These are phyloP conservation scores for Pachycephala philippinensis DNA, from an alignment of 2,113 vertebrate species.

Conservation along the genomic window DNA sequence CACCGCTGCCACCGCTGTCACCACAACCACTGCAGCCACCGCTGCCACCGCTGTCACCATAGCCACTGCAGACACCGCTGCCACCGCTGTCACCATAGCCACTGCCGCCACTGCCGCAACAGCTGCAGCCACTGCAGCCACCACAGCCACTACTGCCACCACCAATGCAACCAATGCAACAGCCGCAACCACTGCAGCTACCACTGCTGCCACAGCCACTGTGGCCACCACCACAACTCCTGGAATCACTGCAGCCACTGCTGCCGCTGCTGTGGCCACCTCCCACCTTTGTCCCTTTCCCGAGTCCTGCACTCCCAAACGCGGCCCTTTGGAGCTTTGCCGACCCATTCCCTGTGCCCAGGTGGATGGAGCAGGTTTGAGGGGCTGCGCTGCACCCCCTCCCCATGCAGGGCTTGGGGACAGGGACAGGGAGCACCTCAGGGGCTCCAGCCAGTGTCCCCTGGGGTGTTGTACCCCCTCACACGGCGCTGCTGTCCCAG, in stretches of 20 bases:
- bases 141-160: background rate
- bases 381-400: background rate
- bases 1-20: background rate
- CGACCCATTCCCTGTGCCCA: rapidly evolving
- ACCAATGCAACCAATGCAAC: background rate
- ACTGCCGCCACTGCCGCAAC: background rate
- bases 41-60: rapidly evolving
- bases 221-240: background rate
- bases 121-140: too few species aligned
- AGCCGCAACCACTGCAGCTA: too few species aligned
- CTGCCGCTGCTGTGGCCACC: background rate
- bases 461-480: background rate
- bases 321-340: background rate
- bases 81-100: rapidly evolving
- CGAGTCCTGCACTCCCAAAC: background rate
- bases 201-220: background rate
- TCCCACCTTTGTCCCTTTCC: background rate
- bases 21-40: rapidly evolving
- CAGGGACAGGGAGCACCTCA: background rate
- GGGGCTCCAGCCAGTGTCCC: background rate
- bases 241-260: background rate
- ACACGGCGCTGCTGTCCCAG: background rate
- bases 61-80: rapidly evolving
- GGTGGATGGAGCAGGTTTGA: background rate
- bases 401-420: background rate